Conservation (phyloP, 2,113 vertebrate genomes). For the Willisornis vidua region DNA sequence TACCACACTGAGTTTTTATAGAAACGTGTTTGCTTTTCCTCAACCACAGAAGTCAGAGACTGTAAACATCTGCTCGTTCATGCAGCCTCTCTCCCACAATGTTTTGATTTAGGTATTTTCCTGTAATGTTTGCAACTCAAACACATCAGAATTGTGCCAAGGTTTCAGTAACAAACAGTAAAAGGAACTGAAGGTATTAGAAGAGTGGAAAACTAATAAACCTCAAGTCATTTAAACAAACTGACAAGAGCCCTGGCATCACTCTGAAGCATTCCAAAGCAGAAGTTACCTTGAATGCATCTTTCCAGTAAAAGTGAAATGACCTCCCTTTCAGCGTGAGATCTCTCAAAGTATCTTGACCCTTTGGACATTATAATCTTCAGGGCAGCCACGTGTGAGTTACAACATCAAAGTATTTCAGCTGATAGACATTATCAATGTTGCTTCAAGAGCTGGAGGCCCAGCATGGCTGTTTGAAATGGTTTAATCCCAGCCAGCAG, state of each 20-base stretch:
- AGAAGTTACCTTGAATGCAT: background rate
- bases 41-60: conserved; percentile 15
- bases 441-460: background rate
- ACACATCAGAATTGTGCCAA: conserved; percentile 37
- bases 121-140: conserved; percentile 32
- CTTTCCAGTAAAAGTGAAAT: background rate
- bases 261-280: background rate
- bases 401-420: background rate
- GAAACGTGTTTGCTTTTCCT: background rate
- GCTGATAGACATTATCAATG: background rate
- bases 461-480: background rate
- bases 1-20: background rate
- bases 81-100: conserved; percentile 34
- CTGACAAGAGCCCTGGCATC: background rate
- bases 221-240: background rate
- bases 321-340: background rate
- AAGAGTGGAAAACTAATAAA: conserved; percentile 10
- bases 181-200: background rate
- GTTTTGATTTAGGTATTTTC: conserved; percentile 55
- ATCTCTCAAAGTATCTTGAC: background rate
- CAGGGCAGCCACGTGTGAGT: background rate
- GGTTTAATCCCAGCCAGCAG: background rate
- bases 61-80: conserved; percentile 50
- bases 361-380: background rate
- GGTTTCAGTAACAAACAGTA: background rate